Evolutionary conservation across 2,797 vertebrate genomes (phyloP), one percentile per base, ranked within the genome.

Genomic region (Strix occidentalis): DNA sequence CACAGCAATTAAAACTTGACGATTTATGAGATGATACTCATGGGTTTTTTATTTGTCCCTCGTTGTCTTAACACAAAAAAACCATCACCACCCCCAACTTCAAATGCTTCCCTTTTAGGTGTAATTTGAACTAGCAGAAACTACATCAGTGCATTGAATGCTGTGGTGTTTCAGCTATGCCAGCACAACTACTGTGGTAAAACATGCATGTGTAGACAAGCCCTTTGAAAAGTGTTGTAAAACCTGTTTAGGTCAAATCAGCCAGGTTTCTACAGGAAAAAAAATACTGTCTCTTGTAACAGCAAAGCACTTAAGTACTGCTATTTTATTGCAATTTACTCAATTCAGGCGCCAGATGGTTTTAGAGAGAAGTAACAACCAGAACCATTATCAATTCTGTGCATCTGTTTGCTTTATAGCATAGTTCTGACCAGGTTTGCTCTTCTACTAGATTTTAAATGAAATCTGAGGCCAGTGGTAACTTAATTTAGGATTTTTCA

Each of bases 171-270:
- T 82, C 91, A 86, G 74, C 70, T 91, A 75, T 74, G 80, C 90
- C 94, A 95, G 85, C 90, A 82, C 48, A 90, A 69, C 69, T 87
- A 58, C 66, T 63, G 87, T 13, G 89, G 83, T 95, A 95, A 89
- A 90, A 86, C 79, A 83, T 68, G 50, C 96, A 61, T 95, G 96
- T 86, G 50, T 18, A 86, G 95, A 92, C 96, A 97, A 95, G 96
- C 69, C 79, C 79, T 95, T 88, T 61, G 65, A 84, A 81, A 93
- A 89, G 76, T 43, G 79, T 76, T 91, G 94, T 88, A 95, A 92
- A 94, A 96, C 91, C 87, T 91, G 89, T 86, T 93, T 82, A 84
- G 91, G 96, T 95, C 89, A 95, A 96, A 96, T 94, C 87, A 74
- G 56, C 90, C 91, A 94, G 85, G 83, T 88, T 94, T 93, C 89